Base-by-base conservation (phyloP, 2,888 invertebrate genomes). In the Thumatha senex region DNA sequence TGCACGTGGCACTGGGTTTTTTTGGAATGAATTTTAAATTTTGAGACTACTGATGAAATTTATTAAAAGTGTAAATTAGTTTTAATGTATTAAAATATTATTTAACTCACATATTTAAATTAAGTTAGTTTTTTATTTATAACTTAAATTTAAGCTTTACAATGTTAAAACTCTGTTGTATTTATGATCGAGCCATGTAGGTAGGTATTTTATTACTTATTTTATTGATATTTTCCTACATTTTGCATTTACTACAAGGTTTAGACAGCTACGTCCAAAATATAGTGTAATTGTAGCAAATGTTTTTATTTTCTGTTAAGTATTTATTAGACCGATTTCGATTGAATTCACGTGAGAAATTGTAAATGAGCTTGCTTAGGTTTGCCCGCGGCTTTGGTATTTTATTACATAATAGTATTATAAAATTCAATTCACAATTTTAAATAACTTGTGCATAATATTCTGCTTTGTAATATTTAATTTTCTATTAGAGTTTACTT, bases 241-340 rank as follows among this genome's bases (percentile, higher is more conserved):
- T 58, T 60, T 67, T 67, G 68, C 68, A 68, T 67, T 65, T 71
- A 66, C 52, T 62, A 62, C 48, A 52, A 56, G 42, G 49, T 51
- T 56, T 57, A 69, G 74, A 74, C 74, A 82, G 82, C 82, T 72
- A 76, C 66, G 69, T 76, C 82, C 82, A 81, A 82, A 82, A 79
- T 58, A 56, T 79, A 76, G 70, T 54, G 8, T 56, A 63, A 24
- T 72, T 72, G 62, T 70, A 67, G 58, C 64, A 48, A 62, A 55
- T 57, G 44, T 46, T 59, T 65, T n/a, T n/a, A n/a, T n/a, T 65
- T 63, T 67, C 62, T 35, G 31, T 46, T 44, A 40, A 40, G 43
- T 36, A 41, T 40, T 49, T 46, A 57, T 41, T 34, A 40, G 63
- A 55, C 70, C 73, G 58, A 50, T 58, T 76, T 76, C 70, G 74